A percentile compares a stretch with the other conserved stretches of the same genome.
These are phyloP conservation scores for Amniataba percoides DNA, from an alignment of 2,797 vertebrate genomes.

Conservation along the genomic window DNA sequence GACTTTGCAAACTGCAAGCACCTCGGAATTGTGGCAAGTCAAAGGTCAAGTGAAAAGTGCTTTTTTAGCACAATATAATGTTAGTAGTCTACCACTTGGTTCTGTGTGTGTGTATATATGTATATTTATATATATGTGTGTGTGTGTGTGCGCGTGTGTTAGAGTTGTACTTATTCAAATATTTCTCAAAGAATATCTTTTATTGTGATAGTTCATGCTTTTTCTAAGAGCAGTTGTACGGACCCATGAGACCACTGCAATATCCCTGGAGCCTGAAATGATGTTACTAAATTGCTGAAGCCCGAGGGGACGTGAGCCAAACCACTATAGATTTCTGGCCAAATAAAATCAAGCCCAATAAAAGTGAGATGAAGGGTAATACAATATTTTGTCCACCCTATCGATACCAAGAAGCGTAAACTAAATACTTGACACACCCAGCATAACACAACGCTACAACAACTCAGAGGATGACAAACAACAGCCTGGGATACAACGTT, in stretches of 20 bases:
- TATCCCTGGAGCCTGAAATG: background rate
- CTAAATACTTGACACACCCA: background rate
- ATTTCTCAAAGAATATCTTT: background rate
- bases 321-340: background rate
- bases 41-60: slow-evolving; percentile 20
- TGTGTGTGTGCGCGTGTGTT: no score
- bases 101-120: no score
- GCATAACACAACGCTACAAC: background rate
- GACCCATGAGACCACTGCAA: background rate
- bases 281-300: background rate
- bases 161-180: background rate
- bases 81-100: background rate
- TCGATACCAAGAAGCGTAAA: background rate
- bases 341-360: background rate
- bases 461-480: background rate
- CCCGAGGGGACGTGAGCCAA: background rate
- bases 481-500: background rate
- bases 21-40: background rate
- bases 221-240: background rate
- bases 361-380: background rate
- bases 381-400: background rate
- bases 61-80: background rate
- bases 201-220: background rate
- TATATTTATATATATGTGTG: background rate
- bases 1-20: slow-evolving; percentile 28